These are phyloP conservation scores for Trachurus trachurus DNA, from an alignment of 2,797 vertebrate genomes.

Conservation along the genomic window DNA sequence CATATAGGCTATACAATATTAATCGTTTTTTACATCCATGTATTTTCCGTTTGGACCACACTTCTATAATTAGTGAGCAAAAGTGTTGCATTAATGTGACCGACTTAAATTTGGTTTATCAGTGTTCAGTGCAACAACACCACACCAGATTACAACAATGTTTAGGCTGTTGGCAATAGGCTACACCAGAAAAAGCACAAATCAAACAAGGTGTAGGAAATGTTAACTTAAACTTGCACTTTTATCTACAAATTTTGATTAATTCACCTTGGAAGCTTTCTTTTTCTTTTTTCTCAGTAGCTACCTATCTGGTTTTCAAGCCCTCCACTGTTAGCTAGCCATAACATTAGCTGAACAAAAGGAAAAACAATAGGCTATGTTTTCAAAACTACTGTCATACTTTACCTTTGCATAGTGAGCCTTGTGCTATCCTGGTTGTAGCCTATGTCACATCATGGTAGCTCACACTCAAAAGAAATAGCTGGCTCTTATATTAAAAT, in stretches of 20 bases:
- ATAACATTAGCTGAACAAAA: not conserved
- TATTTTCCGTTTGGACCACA: constrained; percentile 27
- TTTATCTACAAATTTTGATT: not conserved
- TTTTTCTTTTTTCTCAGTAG: not conserved
- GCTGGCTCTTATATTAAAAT: no score
- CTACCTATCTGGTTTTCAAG: not conserved
- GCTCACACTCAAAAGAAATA: not conserved
- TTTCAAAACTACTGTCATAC: not conserved
- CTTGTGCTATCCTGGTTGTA: not conserved
- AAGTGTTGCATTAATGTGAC: constrained; percentile 2
- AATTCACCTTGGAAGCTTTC: not conserved
- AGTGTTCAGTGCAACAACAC: not conserved
- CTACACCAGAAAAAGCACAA: not conserved
- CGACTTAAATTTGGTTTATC: not conserved
- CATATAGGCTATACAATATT: constrained; percentile 35
- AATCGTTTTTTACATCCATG: constrained; percentile 25
- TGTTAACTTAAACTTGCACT: not conserved
- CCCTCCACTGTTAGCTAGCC: not conserved
- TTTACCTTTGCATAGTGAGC: not conserved
- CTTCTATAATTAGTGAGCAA: constrained; percentile 27
- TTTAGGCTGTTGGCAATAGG: not conserved
- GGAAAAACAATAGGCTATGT: not conserved
- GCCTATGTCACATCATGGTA: not conserved
- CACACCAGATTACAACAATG: not conserved
- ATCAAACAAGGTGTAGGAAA: not conserved